Conservation (phyloP, 2,888 invertebrate species). For the Trisateles emortualis region DNA sequence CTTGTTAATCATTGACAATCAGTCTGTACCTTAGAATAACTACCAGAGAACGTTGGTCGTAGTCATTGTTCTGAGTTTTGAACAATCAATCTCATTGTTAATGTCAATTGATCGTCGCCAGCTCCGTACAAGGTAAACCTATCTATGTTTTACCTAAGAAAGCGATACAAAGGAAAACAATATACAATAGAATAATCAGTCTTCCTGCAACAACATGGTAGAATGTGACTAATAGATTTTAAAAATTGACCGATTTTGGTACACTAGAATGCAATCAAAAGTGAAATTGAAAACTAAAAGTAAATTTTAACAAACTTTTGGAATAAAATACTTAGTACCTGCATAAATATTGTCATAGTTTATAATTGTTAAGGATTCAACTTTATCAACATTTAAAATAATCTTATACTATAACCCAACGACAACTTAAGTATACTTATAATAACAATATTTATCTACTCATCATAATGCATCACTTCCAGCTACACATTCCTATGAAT, state of each 20-base stretch:
- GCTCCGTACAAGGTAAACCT: conserved; percentile 32
- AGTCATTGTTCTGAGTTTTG: too few species aligned
- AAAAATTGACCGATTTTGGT: conserved; percentile 38
- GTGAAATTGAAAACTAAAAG: conserved; percentile 17
- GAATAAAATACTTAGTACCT: conserved; percentile 55
- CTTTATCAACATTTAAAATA: conserved; percentile 42
- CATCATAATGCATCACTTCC: conserved; percentile 47
- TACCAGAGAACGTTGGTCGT: too few species aligned
- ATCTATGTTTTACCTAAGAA: conserved; percentile 40
- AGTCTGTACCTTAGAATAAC: too few species aligned
- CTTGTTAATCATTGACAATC: neutral
- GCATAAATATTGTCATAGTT: conserved; percentile 67
- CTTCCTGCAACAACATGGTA: conserved; percentile 46
- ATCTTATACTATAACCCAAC: conserved; percentile 48
- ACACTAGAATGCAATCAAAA: neutral
- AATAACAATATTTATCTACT: conserved; percentile 31
- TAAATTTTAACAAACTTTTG: conserved; percentile 12
- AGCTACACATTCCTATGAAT: conserved; percentile 30
- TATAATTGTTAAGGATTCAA: conserved; percentile 42
- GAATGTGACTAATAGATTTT: conserved; percentile 17
- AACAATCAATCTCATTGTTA: conserved; percentile 24
- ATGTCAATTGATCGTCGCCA: conserved; percentile 16
- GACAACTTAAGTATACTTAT: conserved; percentile 41
- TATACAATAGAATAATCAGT: conserved; percentile 51
- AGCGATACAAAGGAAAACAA: conserved; percentile 37